Percentiles rank a stretch among this genome's conserved stretches.
Evolutionary conservation across 2,797 vertebrate genomes (phyloP).

Genomic region (Cetoscarus ocellatus): DNA sequence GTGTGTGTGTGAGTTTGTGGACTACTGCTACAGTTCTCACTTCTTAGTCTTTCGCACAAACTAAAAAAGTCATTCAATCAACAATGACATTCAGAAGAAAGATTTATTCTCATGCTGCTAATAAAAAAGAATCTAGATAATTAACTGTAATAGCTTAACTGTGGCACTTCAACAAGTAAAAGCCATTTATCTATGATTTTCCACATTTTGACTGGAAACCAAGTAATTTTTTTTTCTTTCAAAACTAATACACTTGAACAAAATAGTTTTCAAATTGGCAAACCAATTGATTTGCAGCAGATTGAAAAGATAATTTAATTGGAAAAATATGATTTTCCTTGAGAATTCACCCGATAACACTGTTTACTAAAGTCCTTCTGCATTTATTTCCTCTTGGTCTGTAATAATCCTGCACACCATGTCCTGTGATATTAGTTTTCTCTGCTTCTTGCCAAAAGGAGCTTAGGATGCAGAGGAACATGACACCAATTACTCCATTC

Average conservation of each 20-base stretch:
- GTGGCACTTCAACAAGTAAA: too few relatives aligned
- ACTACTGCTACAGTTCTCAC: neutral
- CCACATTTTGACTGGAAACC: too few relatives aligned
- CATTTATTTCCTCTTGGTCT: too few relatives aligned
- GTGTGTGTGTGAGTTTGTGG: neutral
- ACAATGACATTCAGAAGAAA: conserved; percentile 2
- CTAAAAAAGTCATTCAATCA: neutral
- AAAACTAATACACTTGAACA: neutral
- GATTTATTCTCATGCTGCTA: neutral
- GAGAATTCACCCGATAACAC: too few relatives aligned
- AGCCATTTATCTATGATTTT: too few relatives aligned
- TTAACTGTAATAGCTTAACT: neutral
- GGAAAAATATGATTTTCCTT: too few relatives aligned
- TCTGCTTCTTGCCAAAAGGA: too few relatives aligned
- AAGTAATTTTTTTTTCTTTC: neutral
- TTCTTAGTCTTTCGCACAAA: neutral
- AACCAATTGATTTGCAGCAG: neutral
- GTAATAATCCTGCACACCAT: too few relatives aligned
- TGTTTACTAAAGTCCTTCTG: too few relatives aligned
- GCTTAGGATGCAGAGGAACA: too few relatives aligned
- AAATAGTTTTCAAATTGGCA: neutral
- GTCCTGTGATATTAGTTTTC: too few relatives aligned
- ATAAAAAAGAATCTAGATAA: neutral
- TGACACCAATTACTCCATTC: too few relatives aligned
- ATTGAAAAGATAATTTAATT: neutral